Evolutionary conservation across 2,113 vertebrate genomes (phyloP), one percentile per base, ranked within the genome.

Genomic region (Drymodes brunneopygia): DNA sequence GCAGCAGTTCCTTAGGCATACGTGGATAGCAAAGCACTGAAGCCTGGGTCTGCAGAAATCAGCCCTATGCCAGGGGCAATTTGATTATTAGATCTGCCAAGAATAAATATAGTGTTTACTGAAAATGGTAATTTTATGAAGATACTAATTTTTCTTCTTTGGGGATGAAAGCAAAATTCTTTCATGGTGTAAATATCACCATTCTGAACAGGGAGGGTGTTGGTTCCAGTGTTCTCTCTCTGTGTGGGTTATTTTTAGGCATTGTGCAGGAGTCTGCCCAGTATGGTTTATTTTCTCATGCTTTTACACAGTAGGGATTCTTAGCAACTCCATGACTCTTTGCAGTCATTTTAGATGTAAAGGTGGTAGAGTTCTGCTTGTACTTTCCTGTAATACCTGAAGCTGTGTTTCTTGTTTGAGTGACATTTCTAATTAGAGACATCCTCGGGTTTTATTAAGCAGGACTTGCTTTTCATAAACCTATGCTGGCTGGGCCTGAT

Each of bases 341-440:
- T 42, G 42, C 38, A 47, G 51, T 85, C 27, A 23, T 84, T 91
- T 86, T 66, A 79, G 35, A 71, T 38, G 18, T 58, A 64, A 74
- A 51, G 64, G 33, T 79, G 88, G n/a, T 56, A 67, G 48, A 81
- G 27, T 31, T 91, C 69, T 91, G n/a, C n/a, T 81, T 79, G 38
- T 56, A 12, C 38, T 79, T 79, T 53, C 67, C 42, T 58, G 7
- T 64, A 51, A 77, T 65, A 80, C 31, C 50, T 47, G 67, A 93
- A 82, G 53, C 53, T 40, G 4, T 89, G 29, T 73, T 86, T 95
- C 42, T 38, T 88, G 42, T 75, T 86, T 70, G 50, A 92, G 23
- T 90, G 94, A 77, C 54, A 62, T 57, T 54, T 86, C 62, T 92
- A 70, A 80, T 86, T 83, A 88, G 66, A 73, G 38, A 80, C 4